Conservation (phyloP, 2,888 invertebrate species). For the Poecilobothrus nobilitatus region DNA sequence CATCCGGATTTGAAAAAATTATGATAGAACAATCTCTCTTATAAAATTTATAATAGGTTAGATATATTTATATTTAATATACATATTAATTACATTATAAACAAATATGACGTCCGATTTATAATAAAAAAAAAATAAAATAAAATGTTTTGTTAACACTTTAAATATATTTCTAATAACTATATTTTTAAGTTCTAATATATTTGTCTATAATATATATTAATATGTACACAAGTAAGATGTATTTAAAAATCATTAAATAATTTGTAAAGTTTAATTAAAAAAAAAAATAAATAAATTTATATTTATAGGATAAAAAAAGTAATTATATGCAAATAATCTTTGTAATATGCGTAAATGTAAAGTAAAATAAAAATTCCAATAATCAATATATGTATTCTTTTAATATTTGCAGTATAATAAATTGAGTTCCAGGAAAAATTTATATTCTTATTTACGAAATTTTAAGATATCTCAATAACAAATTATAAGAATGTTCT, state of each 20-base stretch:
- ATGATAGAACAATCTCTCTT: constrained; percentile 95
- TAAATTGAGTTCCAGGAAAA: too few relatives aligned
- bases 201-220: not conserved
- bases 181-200: not conserved
- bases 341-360: not conserved
- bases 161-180: not conserved
- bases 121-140: not conserved
- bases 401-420: too few relatives aligned
- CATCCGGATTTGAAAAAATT: constrained; percentile 85
- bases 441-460: too few relatives aligned
- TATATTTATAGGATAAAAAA: not conserved
- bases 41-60: constrained; percentile 45
- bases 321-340: not conserved
- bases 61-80: not conserved
- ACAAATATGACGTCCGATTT: not conserved
- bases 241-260: not conserved
- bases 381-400: not conserved
- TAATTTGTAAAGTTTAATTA: not conserved
- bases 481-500: too few relatives aligned
- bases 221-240: not conserved
- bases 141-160: not conserved
- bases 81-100: not conserved
- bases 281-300: not conserved
- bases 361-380: not conserved
- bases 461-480: too few relatives aligned